phyloP scores from a whole-genome alignment of 92 coral and sea anemone species.

The Palythoa grandis region DNA sequence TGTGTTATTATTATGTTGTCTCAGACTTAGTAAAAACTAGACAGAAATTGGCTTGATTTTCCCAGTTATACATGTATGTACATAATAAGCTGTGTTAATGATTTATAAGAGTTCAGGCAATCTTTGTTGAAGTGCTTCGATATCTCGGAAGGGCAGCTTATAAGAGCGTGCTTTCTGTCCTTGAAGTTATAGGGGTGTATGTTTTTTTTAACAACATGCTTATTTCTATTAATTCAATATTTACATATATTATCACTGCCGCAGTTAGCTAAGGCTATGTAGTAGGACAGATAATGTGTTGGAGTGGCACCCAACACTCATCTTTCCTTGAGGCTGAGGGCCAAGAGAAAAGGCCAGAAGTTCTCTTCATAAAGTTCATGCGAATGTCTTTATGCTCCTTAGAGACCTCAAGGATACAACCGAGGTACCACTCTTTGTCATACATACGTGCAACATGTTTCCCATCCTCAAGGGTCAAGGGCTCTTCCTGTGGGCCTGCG shows the following conservation, averaged over 20 bases:
- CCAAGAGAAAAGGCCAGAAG: conserved; percentile 19
- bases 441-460: conserved; percentile 11
- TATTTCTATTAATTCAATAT: too few species aligned
- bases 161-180: conserved; percentile 11
- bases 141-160: conserved; percentile 13
- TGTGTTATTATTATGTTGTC: neutral
- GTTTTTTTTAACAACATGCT: too few species aligned
- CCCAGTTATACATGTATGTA: neutral
- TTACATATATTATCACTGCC: too few species aligned
- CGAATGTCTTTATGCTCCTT: conserved; percentile 18
- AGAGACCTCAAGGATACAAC: conserved; percentile 31
- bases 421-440: neutral
- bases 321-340: conserved; percentile 17
- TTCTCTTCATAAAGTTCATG: conserved; percentile 26
- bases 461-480: conserved; percentile 15
- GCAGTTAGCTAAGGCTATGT: too few species aligned
- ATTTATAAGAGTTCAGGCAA: conserved; percentile 14
- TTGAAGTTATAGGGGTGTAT: conserved; percentile 30
- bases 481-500: conserved; percentile 30
- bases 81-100: neutral
- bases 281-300: conserved; percentile 14
- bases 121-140: conserved; percentile 16
- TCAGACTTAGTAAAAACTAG: neutral
- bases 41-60: neutral
- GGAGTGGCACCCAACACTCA: conserved; percentile 38